Percentiles rank a stretch among this genome's conserved stretches.
These are phyloP conservation scores for Prunella fulvescens DNA, from an alignment of 2,113 vertebrate genomes.

Conservation along the genomic window DNA sequence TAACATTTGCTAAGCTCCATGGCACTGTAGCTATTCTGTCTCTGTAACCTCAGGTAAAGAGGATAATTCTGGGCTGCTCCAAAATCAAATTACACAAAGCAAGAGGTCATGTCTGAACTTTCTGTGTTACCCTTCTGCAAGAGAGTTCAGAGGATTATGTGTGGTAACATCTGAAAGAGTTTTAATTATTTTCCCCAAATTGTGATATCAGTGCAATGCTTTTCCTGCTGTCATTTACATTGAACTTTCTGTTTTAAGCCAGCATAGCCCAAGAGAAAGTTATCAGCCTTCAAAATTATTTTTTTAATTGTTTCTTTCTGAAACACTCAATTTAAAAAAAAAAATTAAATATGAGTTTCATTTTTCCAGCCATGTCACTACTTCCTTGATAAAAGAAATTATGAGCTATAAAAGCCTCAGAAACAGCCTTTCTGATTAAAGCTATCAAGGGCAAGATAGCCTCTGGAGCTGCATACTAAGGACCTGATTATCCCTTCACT, in stretches of 20 bases:
- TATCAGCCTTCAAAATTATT: neutral
- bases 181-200: neutral
- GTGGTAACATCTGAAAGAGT: neutral
- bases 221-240: neutral
- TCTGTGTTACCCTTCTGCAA: neutral
- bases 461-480: slow-evolving; percentile 32
- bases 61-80: neutral
- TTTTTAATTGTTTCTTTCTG: neutral
- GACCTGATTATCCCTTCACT: slow-evolving; percentile 28
- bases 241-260: neutral
- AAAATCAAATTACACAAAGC: neutral
- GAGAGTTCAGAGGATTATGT: neutral
- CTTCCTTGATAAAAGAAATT: slow-evolving; percentile 22
- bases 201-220: neutral
- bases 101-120: neutral
- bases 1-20: neutral
- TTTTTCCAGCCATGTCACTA: neutral
- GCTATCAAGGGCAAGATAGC: neutral
- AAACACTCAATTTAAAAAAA: neutral
- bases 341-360: neutral
- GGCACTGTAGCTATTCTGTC: neutral
- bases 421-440: slow-evolving; percentile 26
- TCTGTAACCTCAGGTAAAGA: neutral
- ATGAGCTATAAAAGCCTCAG: slow-evolving; percentile 25
- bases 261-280: neutral